These are phyloP conservation scores for Hetaerina americana DNA, from an alignment of 1,140 invertebrate species.

Conservation along the genomic window DNA sequence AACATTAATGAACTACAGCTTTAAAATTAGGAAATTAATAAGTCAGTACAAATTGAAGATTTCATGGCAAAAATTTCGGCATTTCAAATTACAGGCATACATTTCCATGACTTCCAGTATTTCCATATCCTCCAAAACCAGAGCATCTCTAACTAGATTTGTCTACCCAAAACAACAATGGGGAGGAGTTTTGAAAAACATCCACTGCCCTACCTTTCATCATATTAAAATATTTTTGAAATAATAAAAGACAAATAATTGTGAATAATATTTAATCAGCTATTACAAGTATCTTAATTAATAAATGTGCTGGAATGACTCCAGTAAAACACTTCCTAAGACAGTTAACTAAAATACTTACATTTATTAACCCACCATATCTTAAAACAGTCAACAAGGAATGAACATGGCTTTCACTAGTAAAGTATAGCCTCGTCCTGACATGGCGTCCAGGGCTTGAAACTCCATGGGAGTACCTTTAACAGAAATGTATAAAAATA, in stretches of 20 bases:
- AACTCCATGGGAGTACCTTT: slow-evolving; percentile 91
- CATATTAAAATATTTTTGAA: too few species aligned
- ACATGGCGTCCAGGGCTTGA: slow-evolving; percentile 96
- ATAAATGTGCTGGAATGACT: not conserved
- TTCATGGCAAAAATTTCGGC: too few species aligned
- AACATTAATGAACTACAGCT: too few species aligned
- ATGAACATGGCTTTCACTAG: slow-evolving; percentile 98
- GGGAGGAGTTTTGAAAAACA: too few species aligned
- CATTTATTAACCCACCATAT: slow-evolving; percentile 84
- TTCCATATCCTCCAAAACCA: too few species aligned
- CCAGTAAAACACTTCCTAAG: slow-evolving; percentile 1
- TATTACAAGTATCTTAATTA: not conserved
- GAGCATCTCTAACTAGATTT: too few species aligned
- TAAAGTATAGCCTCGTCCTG: slow-evolving; percentile 93
- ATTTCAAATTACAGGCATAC: too few species aligned
- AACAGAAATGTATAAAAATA: slow-evolving; percentile 11
- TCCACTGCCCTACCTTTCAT: too few species aligned
- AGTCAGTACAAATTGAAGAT: too few species aligned
- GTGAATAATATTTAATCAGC: slow-evolving; percentile 6
- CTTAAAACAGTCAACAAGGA: slow-evolving; percentile 90
- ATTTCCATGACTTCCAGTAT: too few species aligned
- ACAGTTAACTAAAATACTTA: slow-evolving; percentile 31
- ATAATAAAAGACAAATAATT: not conserved
- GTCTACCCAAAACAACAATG: too few species aligned
- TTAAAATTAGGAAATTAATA: too few species aligned